Base-by-base conservation (phyloP, 2,113 vertebrate genomes). In the Pogona vitticeps region DNA sequence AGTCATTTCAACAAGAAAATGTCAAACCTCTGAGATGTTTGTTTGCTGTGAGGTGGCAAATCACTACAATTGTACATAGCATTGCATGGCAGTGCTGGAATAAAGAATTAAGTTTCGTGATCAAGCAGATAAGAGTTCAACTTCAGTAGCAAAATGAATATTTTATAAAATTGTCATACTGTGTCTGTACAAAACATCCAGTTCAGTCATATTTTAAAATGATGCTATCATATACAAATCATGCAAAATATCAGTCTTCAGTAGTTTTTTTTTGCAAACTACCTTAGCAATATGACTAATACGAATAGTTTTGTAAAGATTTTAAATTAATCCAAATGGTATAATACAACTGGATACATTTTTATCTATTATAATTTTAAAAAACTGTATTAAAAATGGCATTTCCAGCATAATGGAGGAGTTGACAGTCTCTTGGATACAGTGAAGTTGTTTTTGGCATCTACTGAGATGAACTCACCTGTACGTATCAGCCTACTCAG, bases 211-310 rank as follows among this genome's bases (percentile, higher is more conserved):
- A 86, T 92, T 93, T 87, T 88, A 70, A 86, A 36, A 80, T 86
- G 91, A 85, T 87, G 90, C 78, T 91, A 88, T 83, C 92, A 88
- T 89, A 87, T 84, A 80, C 80, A 88, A 93, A 88, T 91, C 91
- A 93, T 89, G 91, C 75, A 31, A 88, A 15, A 88, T 94, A 92
- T 85, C 91, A n/a, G n/a, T n/a, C 90, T 93, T 78, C 90, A 92
- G 90, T 89, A 92, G 36, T 90, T 91, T 94, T 83, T 73, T 88
- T 88, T 88, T 86, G 77, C n/a, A 56, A 52, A n/a, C 31, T 56
- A 77, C 28, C n/a, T n/a, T 56, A 88, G 86, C 85, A 88, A 73
- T 89, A 89, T 89, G 85, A 88, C 80, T 91, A 76, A 42, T 18
- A 42, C 21, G 46, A 23, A 23, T 28, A 42, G 1, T 31, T 76